phyloP scores from a whole-genome alignment of 2,113 vertebrate genomes.

The Cynopterus brachyotis region DNA sequence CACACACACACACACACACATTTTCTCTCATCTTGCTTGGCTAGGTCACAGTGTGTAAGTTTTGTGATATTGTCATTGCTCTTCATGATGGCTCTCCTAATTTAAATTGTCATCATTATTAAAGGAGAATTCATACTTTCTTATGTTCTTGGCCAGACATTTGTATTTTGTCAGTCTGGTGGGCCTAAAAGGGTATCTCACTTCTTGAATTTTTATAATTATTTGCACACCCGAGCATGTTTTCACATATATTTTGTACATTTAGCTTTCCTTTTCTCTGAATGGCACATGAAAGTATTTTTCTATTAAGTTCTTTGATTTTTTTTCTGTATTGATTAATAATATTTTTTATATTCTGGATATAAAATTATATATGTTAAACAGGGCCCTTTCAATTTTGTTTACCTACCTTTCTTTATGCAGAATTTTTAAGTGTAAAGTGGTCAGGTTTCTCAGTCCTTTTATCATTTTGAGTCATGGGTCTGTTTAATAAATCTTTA shows the following conservation, averaged over 20 bases:
- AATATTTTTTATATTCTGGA: not conserved
- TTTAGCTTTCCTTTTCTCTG: not conserved
- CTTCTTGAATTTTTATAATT: not conserved
- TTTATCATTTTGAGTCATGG: not conserved
- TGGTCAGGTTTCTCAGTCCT: not conserved
- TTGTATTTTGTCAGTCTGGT: not conserved
- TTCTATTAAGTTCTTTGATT: not conserved
- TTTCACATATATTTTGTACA: not conserved
- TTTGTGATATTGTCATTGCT: not conserved
- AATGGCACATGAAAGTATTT: not conserved
- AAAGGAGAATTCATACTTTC: not conserved
- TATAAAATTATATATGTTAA: not conserved
- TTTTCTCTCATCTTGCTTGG: not conserved
- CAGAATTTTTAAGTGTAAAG: not conserved
- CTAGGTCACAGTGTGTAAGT: fast-evolving
- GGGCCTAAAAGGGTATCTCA: not conserved
- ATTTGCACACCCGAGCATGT: not conserved
- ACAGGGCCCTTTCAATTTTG: not conserved
- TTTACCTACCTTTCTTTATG: not conserved
- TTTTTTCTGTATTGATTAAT: not conserved
- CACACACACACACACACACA: not conserved
- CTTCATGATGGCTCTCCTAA: not conserved
- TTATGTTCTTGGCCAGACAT: not conserved
- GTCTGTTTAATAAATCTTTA: not conserved
- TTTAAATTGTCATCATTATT: not conserved